Conservation (phyloP, 2,888 invertebrate genomes). For the Chaetogeoica ovagalla region DNA sequence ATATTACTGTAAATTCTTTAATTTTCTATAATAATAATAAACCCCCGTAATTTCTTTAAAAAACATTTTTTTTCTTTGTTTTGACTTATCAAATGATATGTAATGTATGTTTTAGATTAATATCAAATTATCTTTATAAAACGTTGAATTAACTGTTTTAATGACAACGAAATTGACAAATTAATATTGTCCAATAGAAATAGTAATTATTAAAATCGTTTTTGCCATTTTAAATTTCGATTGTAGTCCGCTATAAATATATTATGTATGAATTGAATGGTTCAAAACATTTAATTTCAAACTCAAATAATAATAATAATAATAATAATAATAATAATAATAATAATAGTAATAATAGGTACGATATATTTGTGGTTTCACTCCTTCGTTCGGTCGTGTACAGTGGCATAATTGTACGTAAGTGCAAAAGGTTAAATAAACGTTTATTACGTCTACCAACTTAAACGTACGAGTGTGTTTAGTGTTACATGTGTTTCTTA, state of each 20-base stretch:
- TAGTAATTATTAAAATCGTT: too few species aligned
- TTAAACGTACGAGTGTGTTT: conserved; percentile 24
- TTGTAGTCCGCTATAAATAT: neutral
- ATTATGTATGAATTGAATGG: neutral
- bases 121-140: too few species aligned
- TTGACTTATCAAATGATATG: neutral
- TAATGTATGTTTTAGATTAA: too few species aligned
- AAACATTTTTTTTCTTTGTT: too few species aligned
- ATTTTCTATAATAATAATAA: too few species aligned
- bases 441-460: conserved; percentile 46
- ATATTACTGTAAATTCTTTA: too few species aligned
- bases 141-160: too few species aligned
- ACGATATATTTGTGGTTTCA: conserved; percentile 29
- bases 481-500: conserved; percentile 42
- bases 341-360: neutral
- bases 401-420: conserved; percentile 38
- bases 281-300: conserved; percentile 37
- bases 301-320: neutral
- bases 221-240: too few species aligned
- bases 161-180: too few species aligned
- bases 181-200: too few species aligned
- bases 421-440: conserved; percentile 49
- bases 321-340: too few species aligned
- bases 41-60: too few species aligned
- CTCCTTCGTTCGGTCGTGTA: conserved; percentile 23